Conservation (phyloP, 2,888 invertebrate species). For the Sipunculus nudus region DNA sequence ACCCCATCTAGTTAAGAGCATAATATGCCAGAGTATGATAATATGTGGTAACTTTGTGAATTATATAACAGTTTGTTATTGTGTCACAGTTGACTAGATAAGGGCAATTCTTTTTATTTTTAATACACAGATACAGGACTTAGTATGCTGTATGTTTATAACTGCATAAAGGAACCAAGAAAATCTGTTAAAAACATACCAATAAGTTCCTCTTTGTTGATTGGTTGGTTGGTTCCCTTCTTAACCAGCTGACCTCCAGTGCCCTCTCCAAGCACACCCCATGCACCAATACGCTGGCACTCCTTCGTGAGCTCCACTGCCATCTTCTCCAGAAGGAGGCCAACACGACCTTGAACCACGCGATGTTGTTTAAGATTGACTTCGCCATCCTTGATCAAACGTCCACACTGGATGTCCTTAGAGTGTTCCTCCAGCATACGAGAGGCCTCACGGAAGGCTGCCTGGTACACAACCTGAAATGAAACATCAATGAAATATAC, state of each 20-base stretch:
- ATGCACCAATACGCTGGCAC: constrained; percentile 56
- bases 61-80: too few species aligned
- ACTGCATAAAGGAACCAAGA: too few species aligned
- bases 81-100: too few species aligned
- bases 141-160: too few species aligned
- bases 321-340: constrained; percentile 52
- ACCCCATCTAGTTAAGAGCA: too few species aligned
- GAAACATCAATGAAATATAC: too few species aligned
- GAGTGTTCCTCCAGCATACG: constrained; percentile 53
- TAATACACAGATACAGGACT: too few species aligned
- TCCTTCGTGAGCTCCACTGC: constrained; percentile 49
- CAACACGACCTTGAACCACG: constrained; percentile 45
- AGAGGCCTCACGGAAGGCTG: constrained; percentile 50
- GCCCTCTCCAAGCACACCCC: constrained; percentile 57
- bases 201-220: constrained; percentile 48
- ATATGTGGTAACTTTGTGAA: too few species aligned
- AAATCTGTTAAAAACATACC: too few species aligned
- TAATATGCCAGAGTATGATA: too few species aligned
- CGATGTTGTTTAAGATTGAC: constrained; percentile 49
- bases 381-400: constrained; percentile 45
- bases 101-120: too few species aligned
- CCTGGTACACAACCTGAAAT: constrained; percentile 53
- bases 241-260: constrained; percentile 52
- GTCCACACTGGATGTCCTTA: constrained; percentile 50
- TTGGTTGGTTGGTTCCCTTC: constrained; percentile 42